These are phyloP conservation scores for Ammodytes marinus DNA, from an alignment of 2,113 vertebrate genomes.

Conservation along the genomic window DNA sequence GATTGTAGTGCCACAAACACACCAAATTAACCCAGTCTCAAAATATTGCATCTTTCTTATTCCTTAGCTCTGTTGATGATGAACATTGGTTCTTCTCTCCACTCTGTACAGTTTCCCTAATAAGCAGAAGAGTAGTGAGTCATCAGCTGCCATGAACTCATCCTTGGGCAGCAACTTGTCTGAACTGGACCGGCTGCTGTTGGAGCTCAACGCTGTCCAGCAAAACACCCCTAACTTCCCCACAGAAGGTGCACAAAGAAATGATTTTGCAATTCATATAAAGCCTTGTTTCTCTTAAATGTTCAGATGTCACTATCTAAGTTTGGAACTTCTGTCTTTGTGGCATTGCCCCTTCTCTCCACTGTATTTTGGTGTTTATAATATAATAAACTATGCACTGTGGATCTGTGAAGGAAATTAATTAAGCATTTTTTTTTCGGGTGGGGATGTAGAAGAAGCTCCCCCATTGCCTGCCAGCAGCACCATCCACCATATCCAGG, in stretches of 20 bases:
- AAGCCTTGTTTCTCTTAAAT: background rate
- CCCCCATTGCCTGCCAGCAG: slow-evolving; percentile 74
- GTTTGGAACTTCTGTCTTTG: slow-evolving; percentile 24
- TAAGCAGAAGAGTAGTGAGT: slow-evolving; percentile 92
- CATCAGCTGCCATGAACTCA: slow-evolving; percentile 89
- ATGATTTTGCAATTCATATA: slow-evolving; percentile 1
- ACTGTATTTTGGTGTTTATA: background rate
- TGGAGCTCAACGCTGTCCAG: slow-evolving; percentile 94
- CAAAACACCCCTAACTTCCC: slow-evolving; percentile 85
- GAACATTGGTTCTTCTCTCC: slow-evolving; percentile 15
- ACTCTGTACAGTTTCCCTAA: slow-evolving; percentile 89
- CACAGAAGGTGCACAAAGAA: slow-evolving; percentile 82
- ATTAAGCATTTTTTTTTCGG: slow-evolving; percentile 1
- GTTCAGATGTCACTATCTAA: slow-evolving; percentile 7
- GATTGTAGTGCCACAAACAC: background rate
- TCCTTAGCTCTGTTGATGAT: background rate
- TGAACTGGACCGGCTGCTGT: slow-evolving; percentile 93
- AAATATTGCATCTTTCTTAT: background rate
- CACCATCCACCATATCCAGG: slow-evolving; percentile 84
- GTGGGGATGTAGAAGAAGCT: slow-evolving; percentile 63
- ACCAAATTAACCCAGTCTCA: background rate
- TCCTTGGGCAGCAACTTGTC: slow-evolving; percentile 94
- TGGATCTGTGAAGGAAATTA: background rate
- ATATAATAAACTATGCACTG: background rate
- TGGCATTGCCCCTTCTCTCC: background rate